Base-by-base conservation (phyloP, 64 coral and sea anemone genomes). In the Montipora capricornis region DNA sequence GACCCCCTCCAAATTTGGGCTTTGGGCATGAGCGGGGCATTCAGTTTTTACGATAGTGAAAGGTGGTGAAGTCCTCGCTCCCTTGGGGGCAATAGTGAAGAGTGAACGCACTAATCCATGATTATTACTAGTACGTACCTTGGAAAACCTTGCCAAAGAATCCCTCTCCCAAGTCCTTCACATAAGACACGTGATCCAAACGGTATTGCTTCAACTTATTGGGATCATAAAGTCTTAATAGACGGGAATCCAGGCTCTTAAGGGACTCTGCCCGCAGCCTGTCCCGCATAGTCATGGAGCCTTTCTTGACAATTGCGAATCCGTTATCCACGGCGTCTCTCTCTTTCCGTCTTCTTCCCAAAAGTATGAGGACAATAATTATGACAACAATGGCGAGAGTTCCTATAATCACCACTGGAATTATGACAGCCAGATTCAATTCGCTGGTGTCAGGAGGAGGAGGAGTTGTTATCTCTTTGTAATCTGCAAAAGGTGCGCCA, bases 121-220 rank as follows among this genome's bases (percentile, higher is more conserved):
- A 11, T 6, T 80, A 91, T 55, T 7, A 55, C 52, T 55, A 7
- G 52, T 0, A 29, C 62, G 66, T 94, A 99, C 98, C 98, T 92
- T 99, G 92, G 68, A 96, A 99, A 9, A 99, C 98, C 79, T 94
- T 96, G 55, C 98, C 98, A 92, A 99, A 99, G 81, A 96, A 95
- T 12, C 98, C 98, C 75, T 99, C 98, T 6, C 98, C 98, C 19
- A 99, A 75, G 52, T 99, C 98, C 49, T 91, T 96, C 15, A 99
- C 83, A 57, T 99, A 99, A 64, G 92, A 85, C 85, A 99, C 95
- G 19, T 94, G 86, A 15, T 99, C 98, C 61, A 99, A 81, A 4
- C 69, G 79, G 55, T 92, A 99, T 8, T 99, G 92, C 68, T 68
- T 94, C 6, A 99, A 61, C 49, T 96, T 99, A 3, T 79, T 80